These are phyloP conservation scores for Oryzias sinensis DNA, from an alignment of 2,797 vertebrate genomes.

Conservation along the genomic window DNA sequence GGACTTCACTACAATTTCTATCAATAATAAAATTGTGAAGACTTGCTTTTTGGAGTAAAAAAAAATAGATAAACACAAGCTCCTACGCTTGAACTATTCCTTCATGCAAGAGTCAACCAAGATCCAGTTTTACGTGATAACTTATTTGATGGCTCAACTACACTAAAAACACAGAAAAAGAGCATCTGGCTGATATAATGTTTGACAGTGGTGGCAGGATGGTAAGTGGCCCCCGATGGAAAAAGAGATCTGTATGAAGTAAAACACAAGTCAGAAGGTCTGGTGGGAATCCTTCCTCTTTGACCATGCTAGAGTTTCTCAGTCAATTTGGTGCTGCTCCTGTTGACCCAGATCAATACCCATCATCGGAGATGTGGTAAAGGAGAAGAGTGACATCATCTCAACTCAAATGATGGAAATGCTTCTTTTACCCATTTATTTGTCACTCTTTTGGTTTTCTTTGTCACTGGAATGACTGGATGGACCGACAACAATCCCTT, in stretches of 20 bases:
- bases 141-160: not conserved
- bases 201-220: constrained; percentile 60
- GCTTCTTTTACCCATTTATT: constrained; percentile 17
- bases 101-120: not conserved
- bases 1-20: no score
- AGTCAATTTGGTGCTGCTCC: constrained; percentile 64
- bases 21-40: no score
- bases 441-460: constrained; percentile 1
- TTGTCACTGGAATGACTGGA: constrained; percentile 5
- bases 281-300: constrained; percentile 53
- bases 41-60: no score
- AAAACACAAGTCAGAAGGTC: constrained; percentile 51
- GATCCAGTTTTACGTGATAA: not conserved
- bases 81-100: not conserved
- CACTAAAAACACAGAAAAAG: not conserved
- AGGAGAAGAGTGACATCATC: constrained; percentile 68
- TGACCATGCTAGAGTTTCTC: constrained; percentile 66
- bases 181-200: constrained; percentile 37
- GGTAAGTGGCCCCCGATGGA: constrained; percentile 57
- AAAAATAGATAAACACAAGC: no score
- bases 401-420: constrained; percentile 41
- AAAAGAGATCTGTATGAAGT: constrained; percentile 42
- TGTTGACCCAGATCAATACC: constrained; percentile 70
- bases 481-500: constrained; percentile 2
- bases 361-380: constrained; percentile 62